Percentiles rank a stretch among this genome's conserved stretches.
Evolutionary conservation across 2,113 vertebrate genomes (phyloP).

Genomic region (Spea multiplicata): DNA sequence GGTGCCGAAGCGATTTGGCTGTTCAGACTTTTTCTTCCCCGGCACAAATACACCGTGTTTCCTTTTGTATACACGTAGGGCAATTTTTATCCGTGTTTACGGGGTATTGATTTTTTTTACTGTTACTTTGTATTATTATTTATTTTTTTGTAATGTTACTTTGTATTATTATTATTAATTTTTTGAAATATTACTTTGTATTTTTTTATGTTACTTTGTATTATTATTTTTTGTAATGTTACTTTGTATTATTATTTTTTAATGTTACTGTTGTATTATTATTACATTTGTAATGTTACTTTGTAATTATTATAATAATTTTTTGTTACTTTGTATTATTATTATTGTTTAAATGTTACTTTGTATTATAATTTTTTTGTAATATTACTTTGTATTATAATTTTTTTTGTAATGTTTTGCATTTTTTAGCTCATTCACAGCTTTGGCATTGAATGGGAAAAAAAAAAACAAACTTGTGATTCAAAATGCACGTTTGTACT

Average conservation of each 20-base stretch:
- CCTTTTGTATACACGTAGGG: conserved; percentile 4
- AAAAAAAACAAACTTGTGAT: too few species aligned
- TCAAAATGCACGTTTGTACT: too few species aligned
- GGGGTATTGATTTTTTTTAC: not conserved
- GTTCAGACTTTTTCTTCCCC: not conserved
- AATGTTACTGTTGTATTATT: too few species aligned
- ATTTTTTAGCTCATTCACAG: too few species aligned
- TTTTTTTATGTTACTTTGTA: not conserved
- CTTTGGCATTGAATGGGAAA: too few species aligned
- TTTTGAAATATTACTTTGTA: not conserved
- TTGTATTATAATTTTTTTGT: not conserved
- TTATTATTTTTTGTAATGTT: not conserved
- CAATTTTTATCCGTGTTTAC: conserved; percentile 9
- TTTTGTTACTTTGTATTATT: too few species aligned
- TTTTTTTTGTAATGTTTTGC: too few species aligned
- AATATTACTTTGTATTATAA: not conserved
- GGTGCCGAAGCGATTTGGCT: not conserved
- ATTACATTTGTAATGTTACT: too few species aligned
- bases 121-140: not conserved
- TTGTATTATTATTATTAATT: not conserved
- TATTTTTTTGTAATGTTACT: not conserved
- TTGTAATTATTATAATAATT: too few species aligned
- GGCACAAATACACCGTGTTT: not conserved
- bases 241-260: too few species aligned
- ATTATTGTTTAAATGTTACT: too few species aligned